phyloP scores from a whole-genome alignment of 2,797 vertebrate species.

The Crossoptilon crossoptilon region DNA sequence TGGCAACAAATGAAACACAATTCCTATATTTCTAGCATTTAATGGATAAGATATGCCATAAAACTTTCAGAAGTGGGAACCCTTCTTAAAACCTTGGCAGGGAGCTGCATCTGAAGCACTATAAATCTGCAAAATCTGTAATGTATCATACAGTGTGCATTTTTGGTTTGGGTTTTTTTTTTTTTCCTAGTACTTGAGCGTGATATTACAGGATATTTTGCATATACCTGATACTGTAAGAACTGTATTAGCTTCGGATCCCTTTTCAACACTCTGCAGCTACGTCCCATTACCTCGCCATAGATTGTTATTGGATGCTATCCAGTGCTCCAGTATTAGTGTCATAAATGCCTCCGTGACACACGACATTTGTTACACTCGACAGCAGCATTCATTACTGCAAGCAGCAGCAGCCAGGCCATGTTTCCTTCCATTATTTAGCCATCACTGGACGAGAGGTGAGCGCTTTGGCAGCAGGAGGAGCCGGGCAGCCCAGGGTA shows the following conservation, averaged over 20 bases:
- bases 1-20: conserved; percentile 25
- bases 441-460: neutral
- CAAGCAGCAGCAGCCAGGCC: conserved; percentile 41
- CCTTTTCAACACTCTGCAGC: conserved; percentile 19
- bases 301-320: conserved; percentile 18
- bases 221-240: neutral
- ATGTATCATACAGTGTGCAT: neutral
- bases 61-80: conserved; percentile 53
- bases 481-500: neutral
- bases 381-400: conserved; percentile 8
- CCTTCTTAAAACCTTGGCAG: conserved; percentile 52
- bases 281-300: conserved; percentile 27
- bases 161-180: neutral
- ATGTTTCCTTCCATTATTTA: neutral
- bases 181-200: conserved; percentile 30
- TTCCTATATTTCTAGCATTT: conserved; percentile 25
- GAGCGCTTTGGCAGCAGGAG: conserved; percentile 25
- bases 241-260: neutral
- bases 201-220: neutral
- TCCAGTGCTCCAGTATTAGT: conserved; percentile 29
- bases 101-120: conserved; percentile 1
- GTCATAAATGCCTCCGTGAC: conserved; percentile 5
- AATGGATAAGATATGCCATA: neutral
- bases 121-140: neutral
- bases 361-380: neutral